Evolutionary conservation across 2,797 vertebrate species (phyloP), one percentile per base, ranked within the genome.

Genomic region (Kryptopterus vitreolus): DNA sequence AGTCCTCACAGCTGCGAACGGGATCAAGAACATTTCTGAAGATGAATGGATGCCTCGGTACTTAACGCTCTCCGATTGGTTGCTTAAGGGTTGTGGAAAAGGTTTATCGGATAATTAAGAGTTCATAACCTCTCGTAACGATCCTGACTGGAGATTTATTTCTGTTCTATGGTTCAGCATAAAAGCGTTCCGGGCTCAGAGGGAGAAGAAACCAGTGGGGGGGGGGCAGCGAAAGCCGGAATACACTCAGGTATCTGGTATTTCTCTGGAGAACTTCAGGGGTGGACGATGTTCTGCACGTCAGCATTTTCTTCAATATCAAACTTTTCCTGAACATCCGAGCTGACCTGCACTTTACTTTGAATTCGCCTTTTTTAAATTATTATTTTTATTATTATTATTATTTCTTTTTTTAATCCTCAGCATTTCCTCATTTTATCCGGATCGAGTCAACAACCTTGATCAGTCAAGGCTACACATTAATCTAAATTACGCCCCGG

Each of bases 381-480:
- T 16, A 20, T 20, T 35, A 31, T 22, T 15, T 7, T 35, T 52
- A 13, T 7, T 35, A 16, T n/a, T 43, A 7, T 43, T 43, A 9
- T 38, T 43, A 7, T 43, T 43, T 2, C 12, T 55, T 52, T n/a
- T 7, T 35, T 24, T n/a, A 55, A 53, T 33, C 52, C 52, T 73
- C 33, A 38, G 33, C 52, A 57, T 16, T 73, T 57, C 20, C 31
- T 35, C 33, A n/a, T 4, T 57, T 38, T 57, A 73, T 73, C 24
- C 52, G 12, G n/a, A 63, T 66, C 15, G 38, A 50, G 22, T 4
- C 26, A 24, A 35, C 61, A 66, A 66, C 62, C 61, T 35, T 53
- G 61, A 77, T 31, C 62, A 50, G 48, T 35, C 46, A 66, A 77
- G 76, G 76, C 48, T 66, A 24, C 61, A 26, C 61, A 33, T n/a